A percentile compares a stretch with the other conserved stretches of the same genome.
These are phyloP conservation scores for Elephas maximus DNA, from an alignment of 2,113 vertebrate species.

Conservation along the genomic window DNA sequence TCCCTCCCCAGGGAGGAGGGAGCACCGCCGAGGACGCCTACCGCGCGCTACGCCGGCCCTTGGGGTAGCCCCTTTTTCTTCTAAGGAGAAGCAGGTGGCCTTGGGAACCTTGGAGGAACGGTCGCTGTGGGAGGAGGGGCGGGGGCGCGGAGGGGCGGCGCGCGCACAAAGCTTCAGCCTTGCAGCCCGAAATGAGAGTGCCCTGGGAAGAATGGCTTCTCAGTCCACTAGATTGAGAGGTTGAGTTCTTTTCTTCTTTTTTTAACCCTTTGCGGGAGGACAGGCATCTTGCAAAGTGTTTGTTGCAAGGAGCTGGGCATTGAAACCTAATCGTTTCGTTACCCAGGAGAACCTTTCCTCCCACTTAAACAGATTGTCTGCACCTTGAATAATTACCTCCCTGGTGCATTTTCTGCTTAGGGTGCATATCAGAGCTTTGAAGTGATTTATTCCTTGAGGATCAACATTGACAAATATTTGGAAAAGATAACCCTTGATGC, in stretches of 20 bases:
- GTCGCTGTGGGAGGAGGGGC: slow-evolving; percentile 70
- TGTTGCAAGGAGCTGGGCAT: slow-evolving; percentile 33
- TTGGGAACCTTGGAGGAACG: slow-evolving; percentile 52
- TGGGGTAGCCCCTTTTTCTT: slow-evolving; percentile 50
- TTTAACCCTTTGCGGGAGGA: slow-evolving; percentile 66
- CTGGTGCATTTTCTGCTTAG: neutral
- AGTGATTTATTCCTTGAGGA: slow-evolving; percentile 50
- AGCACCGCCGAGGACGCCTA: neutral
- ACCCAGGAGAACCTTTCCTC: slow-evolving; percentile 18
- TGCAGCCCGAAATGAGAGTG: slow-evolving; percentile 67
- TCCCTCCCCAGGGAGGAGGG: neutral
- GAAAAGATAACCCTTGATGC: slow-evolving; percentile 45
- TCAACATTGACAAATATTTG: slow-evolving; percentile 58
- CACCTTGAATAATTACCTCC: slow-evolving; percentile 57
- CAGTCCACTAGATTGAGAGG: slow-evolving; percentile 61
- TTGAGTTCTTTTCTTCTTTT: neutral
- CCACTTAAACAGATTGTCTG: slow-evolving; percentile 36
- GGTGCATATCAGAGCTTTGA: slow-evolving; percentile 27
- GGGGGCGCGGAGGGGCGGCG: slow-evolving; percentile 62
- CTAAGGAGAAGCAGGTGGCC: slow-evolving; percentile 76
- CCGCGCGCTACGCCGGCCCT: neutral
- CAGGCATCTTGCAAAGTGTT: slow-evolving; percentile 70
- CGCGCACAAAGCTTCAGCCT: slow-evolving; percentile 70
- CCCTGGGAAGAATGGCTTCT: slow-evolving; percentile 77
- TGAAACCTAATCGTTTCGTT: slow-evolving; percentile 66